These are phyloP conservation scores for Mamestra brassicae DNA, from an alignment of 2,888 invertebrate genomes.

Conservation along the genomic window DNA sequence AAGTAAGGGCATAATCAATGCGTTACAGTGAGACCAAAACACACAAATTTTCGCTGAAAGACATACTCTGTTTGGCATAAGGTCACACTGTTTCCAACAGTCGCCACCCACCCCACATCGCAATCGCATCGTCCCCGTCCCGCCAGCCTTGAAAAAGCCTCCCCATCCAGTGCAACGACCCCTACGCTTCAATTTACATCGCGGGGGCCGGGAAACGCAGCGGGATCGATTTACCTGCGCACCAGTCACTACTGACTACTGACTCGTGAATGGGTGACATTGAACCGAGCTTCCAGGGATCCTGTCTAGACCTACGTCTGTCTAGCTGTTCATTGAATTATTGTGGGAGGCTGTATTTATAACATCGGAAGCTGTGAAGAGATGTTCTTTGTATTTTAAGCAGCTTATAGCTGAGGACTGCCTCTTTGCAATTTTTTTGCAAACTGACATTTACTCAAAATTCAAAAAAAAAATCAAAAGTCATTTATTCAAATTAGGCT, in stretches of 20 bases:
- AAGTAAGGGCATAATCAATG: too few relatives aligned
- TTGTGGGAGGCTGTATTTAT: not conserved
- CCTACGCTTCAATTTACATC: slow-evolving; percentile 56
- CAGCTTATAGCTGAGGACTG: not conserved
- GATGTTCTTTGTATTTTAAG: too few relatives aligned
- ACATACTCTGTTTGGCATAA: too few relatives aligned
- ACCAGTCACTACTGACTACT: slow-evolving; percentile 7
- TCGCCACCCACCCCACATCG: not conserved
- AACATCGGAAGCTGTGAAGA: not conserved
- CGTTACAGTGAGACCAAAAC: too few relatives aligned
- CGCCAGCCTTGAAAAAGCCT: slow-evolving; percentile 20
- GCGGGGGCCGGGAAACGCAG: slow-evolving; percentile 54
- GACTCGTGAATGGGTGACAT: slow-evolving; percentile 49
- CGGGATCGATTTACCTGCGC: slow-evolving; percentile 60
- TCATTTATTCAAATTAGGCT: too few relatives aligned
- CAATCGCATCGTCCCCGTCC: slow-evolving; percentile 36
- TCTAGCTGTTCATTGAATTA: not conserved
- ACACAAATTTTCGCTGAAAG: too few relatives aligned
- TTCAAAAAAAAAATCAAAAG: too few relatives aligned
- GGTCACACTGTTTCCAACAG: not conserved
- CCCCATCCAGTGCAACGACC: slow-evolving; percentile 60
- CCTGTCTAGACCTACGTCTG: slow-evolving; percentile 39
- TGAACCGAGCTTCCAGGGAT: slow-evolving; percentile 37
- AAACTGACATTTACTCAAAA: too few relatives aligned
- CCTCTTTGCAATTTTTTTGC: too few relatives aligned